A percentile compares a stretch with the other conserved stretches of the same genome.
Conservation (phyloP, 2,888 invertebrate species). For the Caenorhabditis wallacei region DNA sequence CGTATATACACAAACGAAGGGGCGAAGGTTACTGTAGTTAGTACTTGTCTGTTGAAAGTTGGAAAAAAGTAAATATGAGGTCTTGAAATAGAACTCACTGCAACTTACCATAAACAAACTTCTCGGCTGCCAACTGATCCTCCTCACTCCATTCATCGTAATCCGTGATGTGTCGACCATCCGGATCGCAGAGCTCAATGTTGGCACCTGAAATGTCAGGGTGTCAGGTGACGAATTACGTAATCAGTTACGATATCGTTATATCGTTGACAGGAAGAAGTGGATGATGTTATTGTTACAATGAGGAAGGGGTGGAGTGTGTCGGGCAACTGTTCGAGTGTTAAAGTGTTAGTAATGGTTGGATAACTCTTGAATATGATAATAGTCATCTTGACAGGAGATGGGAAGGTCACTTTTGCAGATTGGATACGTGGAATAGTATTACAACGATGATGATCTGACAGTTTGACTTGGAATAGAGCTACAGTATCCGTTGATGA, state of each 20-base stretch:
- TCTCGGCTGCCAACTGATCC: conserved; percentile 45
- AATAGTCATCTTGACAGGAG: neutral
- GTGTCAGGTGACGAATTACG: conserved; percentile 39
- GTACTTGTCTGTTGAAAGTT: conserved; percentile 55
- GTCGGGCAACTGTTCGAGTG: conserved; percentile 15
- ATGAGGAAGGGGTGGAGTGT: too few relatives aligned
- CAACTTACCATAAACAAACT: conserved; percentile 36
- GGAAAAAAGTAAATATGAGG: conserved; percentile 1
- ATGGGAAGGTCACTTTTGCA: too few relatives aligned
- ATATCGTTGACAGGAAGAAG: conserved; percentile 8
- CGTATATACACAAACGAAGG: neutral
- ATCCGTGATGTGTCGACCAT: conserved; percentile 46
- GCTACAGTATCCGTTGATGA: too few relatives aligned
- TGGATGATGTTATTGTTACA: conserved; percentile 17
- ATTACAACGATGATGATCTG: too few relatives aligned
- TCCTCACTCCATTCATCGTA: conserved; percentile 44
- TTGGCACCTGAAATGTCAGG: conserved; percentile 50
- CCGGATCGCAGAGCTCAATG: conserved; percentile 46
- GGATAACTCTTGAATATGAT: conserved; percentile 3
- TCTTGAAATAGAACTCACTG: conserved; percentile 32
- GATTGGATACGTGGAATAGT: too few relatives aligned
- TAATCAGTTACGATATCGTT: conserved; percentile 28
- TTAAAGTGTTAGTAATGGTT: conserved; percentile 13
- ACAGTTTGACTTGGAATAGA: too few relatives aligned
- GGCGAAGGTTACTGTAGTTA: conserved; percentile 10